Percentiles rank a stretch among this genome's conserved stretches.
Evolutionary conservation across 2,113 vertebrate genomes (phyloP).

Genomic region (Brachyhypopomus occidentalis): DNA sequence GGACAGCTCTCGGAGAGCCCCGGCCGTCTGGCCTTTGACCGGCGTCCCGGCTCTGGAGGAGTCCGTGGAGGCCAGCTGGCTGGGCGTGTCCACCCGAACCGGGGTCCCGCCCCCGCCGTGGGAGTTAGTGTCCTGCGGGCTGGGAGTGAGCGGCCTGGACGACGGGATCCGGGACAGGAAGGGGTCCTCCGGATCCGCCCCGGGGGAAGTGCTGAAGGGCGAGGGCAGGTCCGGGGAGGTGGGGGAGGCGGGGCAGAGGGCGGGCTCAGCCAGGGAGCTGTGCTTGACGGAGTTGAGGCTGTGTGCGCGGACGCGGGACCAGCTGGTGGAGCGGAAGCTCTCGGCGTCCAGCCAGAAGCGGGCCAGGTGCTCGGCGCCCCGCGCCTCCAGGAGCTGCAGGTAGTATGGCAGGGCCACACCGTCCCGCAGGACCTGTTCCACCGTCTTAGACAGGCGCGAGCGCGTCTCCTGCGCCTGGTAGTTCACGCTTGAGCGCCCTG

Average conservation of each 20-base stretch:
- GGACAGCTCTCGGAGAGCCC: slow-evolving; percentile 84
- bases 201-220: background rate
- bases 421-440: slow-evolving; percentile 91
- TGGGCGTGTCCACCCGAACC: slow-evolving; percentile 63
- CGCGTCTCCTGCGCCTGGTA: slow-evolving; percentile 92
- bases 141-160: slow-evolving; percentile 25
- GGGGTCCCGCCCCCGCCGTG: slow-evolving; percentile 57
- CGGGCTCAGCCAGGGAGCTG: slow-evolving; percentile 90
- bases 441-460: slow-evolving; percentile 93
- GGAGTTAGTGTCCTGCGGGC: slow-evolving; percentile 51
- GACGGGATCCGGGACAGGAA: slow-evolving; percentile 41
- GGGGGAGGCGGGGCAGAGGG: slow-evolving; percentile 59
- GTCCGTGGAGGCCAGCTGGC: slow-evolving; percentile 61
- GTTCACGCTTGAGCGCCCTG: slow-evolving; percentile 95
- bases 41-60: slow-evolving; percentile 80
- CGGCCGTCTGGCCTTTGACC: slow-evolving; percentile 76
- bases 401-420: slow-evolving; percentile 89
- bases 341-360: slow-evolving; percentile 96
- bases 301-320: slow-evolving; percentile 92
- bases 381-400: slow-evolving; percentile 89
- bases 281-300: slow-evolving; percentile 97
- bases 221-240: slow-evolving; percentile 48
- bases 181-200: slow-evolving; percentile 21
- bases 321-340: slow-evolving; percentile 90
- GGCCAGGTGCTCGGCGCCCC: slow-evolving; percentile 87